A percentile compares a stretch with the other conserved stretches of the same genome.
phyloP scores from a whole-genome alignment of 2,113 vertebrate species.

The Nothocercus nigrocapillus region DNA sequence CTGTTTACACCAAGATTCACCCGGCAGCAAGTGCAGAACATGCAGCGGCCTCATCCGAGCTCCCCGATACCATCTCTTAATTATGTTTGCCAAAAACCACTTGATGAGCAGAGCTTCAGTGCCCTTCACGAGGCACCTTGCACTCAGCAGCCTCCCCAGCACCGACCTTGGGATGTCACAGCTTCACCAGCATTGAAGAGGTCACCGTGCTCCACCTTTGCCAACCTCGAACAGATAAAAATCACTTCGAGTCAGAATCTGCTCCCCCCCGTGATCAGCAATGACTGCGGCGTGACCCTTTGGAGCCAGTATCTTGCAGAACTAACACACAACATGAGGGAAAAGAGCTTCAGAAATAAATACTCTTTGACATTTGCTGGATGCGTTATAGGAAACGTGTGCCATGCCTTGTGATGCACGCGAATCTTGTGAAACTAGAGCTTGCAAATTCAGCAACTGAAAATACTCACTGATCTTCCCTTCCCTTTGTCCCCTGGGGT shows the following conservation, averaged over 20 bases:
- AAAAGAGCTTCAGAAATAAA: constrained; percentile 4
- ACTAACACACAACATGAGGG: neutral
- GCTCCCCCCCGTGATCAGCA: neutral
- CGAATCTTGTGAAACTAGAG: neutral
- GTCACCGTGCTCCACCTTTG: constrained; percentile 30
- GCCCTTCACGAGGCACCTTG: constrained; percentile 42
- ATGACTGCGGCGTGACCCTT: neutral
- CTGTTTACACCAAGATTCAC: neutral
- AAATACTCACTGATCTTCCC: neutral
- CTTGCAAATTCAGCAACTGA: neutral
- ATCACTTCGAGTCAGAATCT: neutral
- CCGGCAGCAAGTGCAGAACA: neutral
- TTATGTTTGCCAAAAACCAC: constrained; percentile 68
- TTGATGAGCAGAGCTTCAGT: constrained; percentile 61
- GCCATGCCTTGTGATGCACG: neutral
- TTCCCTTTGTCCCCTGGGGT: neutral
- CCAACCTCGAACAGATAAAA: constrained; percentile 30
- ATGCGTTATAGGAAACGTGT: neutral
- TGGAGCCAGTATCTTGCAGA: neutral
- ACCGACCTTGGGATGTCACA: constrained; percentile 51
- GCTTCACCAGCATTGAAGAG: constrained; percentile 46
- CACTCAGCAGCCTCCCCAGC: constrained; percentile 37
- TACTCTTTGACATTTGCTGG: neutral
- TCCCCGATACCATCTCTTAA: constrained; percentile 66
- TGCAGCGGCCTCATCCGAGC: constrained; percentile 5